Base-by-base conservation (phyloP, 2,888 invertebrate genomes). In the Toxonevra muliebris region DNA sequence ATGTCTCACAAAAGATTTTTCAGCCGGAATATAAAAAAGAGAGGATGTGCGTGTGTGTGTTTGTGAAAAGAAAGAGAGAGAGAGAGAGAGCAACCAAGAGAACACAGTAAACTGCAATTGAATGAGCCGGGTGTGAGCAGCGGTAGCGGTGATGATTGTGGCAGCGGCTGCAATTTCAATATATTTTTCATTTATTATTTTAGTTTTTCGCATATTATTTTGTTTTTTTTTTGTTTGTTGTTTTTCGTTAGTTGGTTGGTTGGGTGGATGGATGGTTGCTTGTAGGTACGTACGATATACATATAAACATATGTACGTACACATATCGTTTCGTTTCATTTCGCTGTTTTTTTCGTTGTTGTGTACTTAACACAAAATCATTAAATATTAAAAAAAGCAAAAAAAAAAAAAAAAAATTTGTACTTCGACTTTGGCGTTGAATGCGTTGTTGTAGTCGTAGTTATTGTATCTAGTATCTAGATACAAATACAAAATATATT, bases 111-210 rank as follows among this genome's bases (percentile, higher is more conserved):
- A 43, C 43, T 12, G 2, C 40, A 12, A 15, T 59, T 59, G 43
- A 41, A 10, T 62, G 62, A 62, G 54, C 53, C 62, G 54, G 63
- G 63, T 43, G 63, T 63, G 63, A 63, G 63, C 45, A 45, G 30
- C 8, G 17, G 11, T 15, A 10, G 15, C 12, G 45, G 40, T 41
- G 61, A 54, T 62, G 54, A 42, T 43, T 43, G 45, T 55, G 17
- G 42, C 45, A 19, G 58, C 57, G 50, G 58, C 64, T 58, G 64
- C 41, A 65, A 65, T 65, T 58, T 65, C 64, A 65, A 65, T 57
- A 57, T 50, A 65, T 65, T 65, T 65, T 65, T 57, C 58, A 65
- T 65, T 65, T 58, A 65, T 65, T 58, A 58, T 65, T 65, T 65
- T 65, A 65, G 64, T 58, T 65, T 58, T 65, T 64, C 69, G 68